Base-by-base conservation (phyloP, 2,797 vertebrate genomes). In the Sebastiscus albofasciatus region DNA sequence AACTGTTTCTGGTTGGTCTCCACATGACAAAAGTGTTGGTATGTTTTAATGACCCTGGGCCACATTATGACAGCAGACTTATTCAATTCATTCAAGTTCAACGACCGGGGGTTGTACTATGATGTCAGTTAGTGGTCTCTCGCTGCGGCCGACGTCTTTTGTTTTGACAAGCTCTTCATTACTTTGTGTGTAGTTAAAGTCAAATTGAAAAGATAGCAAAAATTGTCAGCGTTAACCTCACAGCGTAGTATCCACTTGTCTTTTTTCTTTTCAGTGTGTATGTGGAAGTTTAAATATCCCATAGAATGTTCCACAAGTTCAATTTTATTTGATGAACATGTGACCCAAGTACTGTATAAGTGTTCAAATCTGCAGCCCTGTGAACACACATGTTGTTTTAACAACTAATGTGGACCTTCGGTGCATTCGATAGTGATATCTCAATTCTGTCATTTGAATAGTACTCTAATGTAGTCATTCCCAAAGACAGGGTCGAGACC, bases 11-110 rank as follows among this genome's bases (percentile, higher is more conserved):
- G 70, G 36, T 85, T 68, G 75, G 75, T 87, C 66, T 84, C 87
- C 83, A 75, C 78, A 85, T 89, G 84, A 84, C 85, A 87, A 80
- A 88, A 77, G 67, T 86, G 74, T 89, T 84, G 66, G 77, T 81
- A 62, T 85, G 85, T 81, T 86, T 90, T 85, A 67, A 85, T 82
- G 75, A 86, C n/a, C 62, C 24, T 61, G 34, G n/a, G 58, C 49
- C n/a, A 20, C 84, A 61, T 76, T 83, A 33, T 83, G 83, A 87
- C 82, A 83, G 60, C 81, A 85, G 71, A 82, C 85, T 87, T 80
- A 77, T 85, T 85, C 64, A 80, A 36, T 72, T 68, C 64, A 75
- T 89, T 80, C 11, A 72, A 81, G 66, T 73, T 79, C 68, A 81
- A 42, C 75, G 82, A 67, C n/a, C 2, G 1, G 4, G 3, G 36